Conservation (phyloP, 1,140 invertebrate genomes). For the Drosophila prosaltans region DNA sequence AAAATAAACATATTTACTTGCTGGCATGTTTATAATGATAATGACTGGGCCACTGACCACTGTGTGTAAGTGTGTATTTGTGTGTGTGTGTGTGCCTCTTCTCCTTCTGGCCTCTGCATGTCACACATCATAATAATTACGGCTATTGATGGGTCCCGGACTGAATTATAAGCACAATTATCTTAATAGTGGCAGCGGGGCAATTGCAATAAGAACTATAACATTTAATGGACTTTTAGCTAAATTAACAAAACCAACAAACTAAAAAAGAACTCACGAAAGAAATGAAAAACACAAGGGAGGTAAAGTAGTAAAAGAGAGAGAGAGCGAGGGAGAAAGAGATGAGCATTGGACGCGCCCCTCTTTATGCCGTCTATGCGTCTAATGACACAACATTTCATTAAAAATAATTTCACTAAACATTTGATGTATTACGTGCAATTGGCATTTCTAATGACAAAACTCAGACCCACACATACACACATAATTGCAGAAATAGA, state of each 20-base stretch:
- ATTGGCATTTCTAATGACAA: conserved; percentile 77
- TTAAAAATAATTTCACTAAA: conserved; percentile 80
- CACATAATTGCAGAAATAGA: conserved; percentile 32
- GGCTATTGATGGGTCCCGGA: conserved; percentile 42
- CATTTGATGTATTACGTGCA: conserved; percentile 78
- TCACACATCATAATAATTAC: conserved; percentile 72
- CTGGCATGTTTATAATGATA: conserved; percentile 56
- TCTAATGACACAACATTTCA: conserved; percentile 80
- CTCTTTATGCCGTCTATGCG: conserved; percentile 36
- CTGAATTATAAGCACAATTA: conserved; percentile 62
- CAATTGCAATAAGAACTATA: conserved; percentile 62
- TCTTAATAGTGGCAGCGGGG: conserved; percentile 58
- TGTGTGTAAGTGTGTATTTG: no score
- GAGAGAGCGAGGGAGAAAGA: conserved; percentile 29
- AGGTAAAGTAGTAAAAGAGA: conserved; percentile 13
- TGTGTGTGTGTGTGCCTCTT: background rate
- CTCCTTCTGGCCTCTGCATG: conserved; percentile 35
- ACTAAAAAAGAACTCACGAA: background rate
- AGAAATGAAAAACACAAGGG: background rate
- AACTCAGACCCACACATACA: conserved; percentile 17
- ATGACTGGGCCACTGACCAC: conserved; percentile 35
- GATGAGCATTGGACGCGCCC: conserved; percentile 69
- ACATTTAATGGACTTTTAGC: conserved; percentile 77
- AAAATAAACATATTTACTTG: background rate
- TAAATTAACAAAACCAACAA: conserved; percentile 75